Conservation (phyloP, 2,113 vertebrate genomes). For the Mustelus asterias region DNA sequence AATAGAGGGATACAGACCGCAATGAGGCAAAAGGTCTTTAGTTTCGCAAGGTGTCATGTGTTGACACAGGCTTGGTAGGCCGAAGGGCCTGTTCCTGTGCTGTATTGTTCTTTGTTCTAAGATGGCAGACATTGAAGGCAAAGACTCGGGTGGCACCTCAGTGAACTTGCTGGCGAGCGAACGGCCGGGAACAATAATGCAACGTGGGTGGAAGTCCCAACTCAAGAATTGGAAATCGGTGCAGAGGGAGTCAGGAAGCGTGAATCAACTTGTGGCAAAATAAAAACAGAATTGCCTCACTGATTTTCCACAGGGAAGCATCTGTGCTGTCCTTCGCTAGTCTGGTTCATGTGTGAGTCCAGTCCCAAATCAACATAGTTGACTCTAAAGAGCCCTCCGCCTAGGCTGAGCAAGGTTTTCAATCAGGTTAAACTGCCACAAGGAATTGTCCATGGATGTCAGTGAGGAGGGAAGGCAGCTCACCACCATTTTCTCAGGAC, state of each 20-base stretch:
- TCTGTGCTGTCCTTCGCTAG: no score
- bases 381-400: background rate
- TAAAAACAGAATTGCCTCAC: no score
- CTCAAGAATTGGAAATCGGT: background rate
- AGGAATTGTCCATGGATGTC: background rate
- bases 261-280: background rate
- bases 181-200: background rate
- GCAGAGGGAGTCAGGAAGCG: no score
- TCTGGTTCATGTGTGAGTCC: background rate
- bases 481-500: background rate
- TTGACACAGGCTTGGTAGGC: no score
- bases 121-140: background rate
- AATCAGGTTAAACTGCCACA: background rate
- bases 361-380: background rate
- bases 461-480: no score
- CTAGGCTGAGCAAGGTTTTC: no score
- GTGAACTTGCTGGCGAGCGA: background rate
- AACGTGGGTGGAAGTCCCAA: background rate
- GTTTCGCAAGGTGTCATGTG: no score
- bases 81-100: no score
- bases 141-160: background rate
- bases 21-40: no score
- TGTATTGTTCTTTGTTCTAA: no score
- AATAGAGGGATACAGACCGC: no score
- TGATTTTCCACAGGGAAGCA: background rate